phyloP scores from a whole-genome alignment of 2,888 invertebrate genomes.

The Temnothorax rugatulus region DNA sequence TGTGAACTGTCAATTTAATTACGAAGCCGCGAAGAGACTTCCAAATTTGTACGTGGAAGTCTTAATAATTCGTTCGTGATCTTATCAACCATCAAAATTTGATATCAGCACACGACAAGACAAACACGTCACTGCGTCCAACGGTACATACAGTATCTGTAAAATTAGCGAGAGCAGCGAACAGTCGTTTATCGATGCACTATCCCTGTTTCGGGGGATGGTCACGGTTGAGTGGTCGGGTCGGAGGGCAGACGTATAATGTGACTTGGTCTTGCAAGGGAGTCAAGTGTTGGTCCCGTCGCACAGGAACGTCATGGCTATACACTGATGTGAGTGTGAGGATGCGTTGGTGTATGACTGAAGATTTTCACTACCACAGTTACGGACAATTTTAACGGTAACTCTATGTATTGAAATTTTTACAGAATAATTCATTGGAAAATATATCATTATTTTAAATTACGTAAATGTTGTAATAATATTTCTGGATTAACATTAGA shows the following conservation, averaged over 20 bases:
- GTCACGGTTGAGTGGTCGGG: conserved; percentile 81
- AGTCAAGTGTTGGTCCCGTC: conserved; percentile 83
- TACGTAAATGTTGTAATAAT: background rate
- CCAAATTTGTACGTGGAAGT: background rate
- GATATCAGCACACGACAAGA: background rate
- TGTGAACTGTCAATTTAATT: background rate
- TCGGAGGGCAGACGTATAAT: conserved; percentile 84
- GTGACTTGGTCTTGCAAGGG: conserved; percentile 82
- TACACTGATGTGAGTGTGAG: conserved; percentile 36
- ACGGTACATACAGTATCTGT: background rate
- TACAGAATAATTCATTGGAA: background rate
- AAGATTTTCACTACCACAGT: conserved; percentile 80
- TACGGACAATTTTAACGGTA: conserved; percentile 29
- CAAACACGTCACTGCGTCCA: conserved; percentile 22
- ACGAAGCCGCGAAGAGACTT: background rate
- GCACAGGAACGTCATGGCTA: conserved; percentile 69
- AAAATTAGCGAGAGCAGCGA: conserved; percentile 35
- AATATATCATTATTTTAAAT: background rate
- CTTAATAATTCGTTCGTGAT: background rate
- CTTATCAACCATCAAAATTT: background rate
- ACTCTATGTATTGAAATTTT: background rate
- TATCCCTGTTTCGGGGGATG: conserved; percentile 61
- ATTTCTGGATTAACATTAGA: background rate
- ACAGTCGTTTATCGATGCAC: conserved; percentile 40
- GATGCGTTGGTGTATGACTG: conserved; percentile 62